Evolutionary conservation across 2,888 invertebrate species (phyloP).

Genomic region (Merodon equestris): DNA sequence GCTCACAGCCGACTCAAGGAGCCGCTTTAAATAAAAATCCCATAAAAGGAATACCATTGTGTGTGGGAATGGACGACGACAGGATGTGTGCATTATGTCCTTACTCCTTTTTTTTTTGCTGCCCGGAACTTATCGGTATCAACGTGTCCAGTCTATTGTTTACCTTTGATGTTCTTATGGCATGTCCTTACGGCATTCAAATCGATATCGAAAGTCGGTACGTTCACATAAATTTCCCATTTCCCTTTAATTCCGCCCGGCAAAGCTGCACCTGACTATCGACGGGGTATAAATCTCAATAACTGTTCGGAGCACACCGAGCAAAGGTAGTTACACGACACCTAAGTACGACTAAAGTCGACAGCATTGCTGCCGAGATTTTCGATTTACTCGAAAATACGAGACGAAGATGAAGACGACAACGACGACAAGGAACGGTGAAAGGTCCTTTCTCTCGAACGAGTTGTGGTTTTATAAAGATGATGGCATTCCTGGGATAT

Average conservation of each 20-base stretch:
- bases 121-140: no score
- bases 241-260: conserved; percentile 6
- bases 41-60: conserved; percentile 58
- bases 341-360: conserved; percentile 31
- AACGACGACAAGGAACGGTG: conserved; percentile 20
- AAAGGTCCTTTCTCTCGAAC: conserved; percentile 62
- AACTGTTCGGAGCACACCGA: conserved; percentile 58
- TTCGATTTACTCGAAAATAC: conserved; percentile 37
- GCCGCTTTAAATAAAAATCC: conserved; percentile 64
- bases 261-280: conserved; percentile 17
- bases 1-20: no score
- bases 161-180: conserved; percentile 56
- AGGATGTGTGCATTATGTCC: conserved; percentile 50
- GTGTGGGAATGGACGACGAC: no score
- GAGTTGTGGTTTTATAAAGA: conserved; percentile 69
- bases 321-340: conserved; percentile 16
- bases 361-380: conserved; percentile 38
- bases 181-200: conserved; percentile 51
- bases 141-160: conserved; percentile 58
- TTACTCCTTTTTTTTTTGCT: no score
- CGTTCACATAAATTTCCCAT: conserved; percentile 46
- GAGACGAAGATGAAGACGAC: conserved; percentile 25
- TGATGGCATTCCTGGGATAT: conserved; percentile 57
- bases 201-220: conserved; percentile 53
- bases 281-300: conserved; percentile 61